Base-by-base conservation (phyloP, 2,797 vertebrate genomes). In the Lutjanus argentimaculatus region DNA sequence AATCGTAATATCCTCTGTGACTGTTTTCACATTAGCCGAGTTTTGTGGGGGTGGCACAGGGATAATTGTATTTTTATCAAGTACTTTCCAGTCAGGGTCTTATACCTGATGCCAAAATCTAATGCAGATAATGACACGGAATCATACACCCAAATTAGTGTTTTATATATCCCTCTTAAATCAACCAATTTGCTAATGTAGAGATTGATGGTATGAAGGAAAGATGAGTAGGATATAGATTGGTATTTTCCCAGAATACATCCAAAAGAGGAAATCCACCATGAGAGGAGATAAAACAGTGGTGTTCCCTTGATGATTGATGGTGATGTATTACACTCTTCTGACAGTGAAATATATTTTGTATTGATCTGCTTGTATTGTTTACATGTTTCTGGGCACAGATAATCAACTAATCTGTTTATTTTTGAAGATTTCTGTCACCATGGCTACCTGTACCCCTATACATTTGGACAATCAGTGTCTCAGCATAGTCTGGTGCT, bases 301-400 rank as follows among this genome's bases (percentile, higher is more conserved):
- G 52, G 84, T 25, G 77, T 75, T 91, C 94, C 94, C 93, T 79
- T 77, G 88, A 73, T 85, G 86, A 85, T 89, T 72, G 82, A 36
- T 36, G 30, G 30, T 36, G 30, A 36, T 36, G 57, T 86, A 77
- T 89, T 94, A 79, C 84, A 80, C 88, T 83, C 85, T 63, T 82
- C 89, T 92, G 86, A 94, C 75, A 62, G 89, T 79, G 74, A 91
- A 94, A 96, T 86, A 85, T 84, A 77, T 79, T 96, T 96, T 94
- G 92, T 82, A 96, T 96, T 90, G 96, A 96, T 93, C 86, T 12
- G 25, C 61, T 84, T 94, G 94, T 92, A 94, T 94, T 94, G 92
- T 93, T 95, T 95, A 93, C 93, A 93, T 93, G 93, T 94, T 95
- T 93, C 93, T 90, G 90, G 92, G 93, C 91, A 95, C 67, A 90